Percentiles rank a stretch among this genome's conserved stretches.
Evolutionary conservation across 1,140 invertebrate species (phyloP).

Genomic region (Goniozus legneri): DNA sequence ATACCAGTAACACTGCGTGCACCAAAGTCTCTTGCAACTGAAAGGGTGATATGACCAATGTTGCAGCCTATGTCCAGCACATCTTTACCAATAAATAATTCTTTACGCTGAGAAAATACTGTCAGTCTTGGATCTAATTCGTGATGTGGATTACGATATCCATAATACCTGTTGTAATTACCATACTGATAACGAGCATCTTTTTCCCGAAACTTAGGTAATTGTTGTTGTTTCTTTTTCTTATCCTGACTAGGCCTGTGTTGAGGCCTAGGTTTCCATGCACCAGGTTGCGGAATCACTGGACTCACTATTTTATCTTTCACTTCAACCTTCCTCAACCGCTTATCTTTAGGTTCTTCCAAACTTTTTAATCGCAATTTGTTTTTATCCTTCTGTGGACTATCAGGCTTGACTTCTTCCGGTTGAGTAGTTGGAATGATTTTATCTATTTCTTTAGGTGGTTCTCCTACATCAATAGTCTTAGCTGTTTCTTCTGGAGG

Average conservation of each 20-base stretch:
- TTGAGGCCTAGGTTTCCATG: conserved; percentile 61
- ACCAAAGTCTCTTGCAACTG: conserved; percentile 78
- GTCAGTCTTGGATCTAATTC: conserved; percentile 79
- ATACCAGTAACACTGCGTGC: conserved; percentile 87
- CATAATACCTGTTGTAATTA: conserved; percentile 96
- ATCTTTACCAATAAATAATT: conserved; percentile 87
- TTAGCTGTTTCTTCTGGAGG: background rate
- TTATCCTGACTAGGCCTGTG: conserved; percentile 46
- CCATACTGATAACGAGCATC: conserved; percentile 85
- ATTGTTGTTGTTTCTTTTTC: conserved; percentile 39
- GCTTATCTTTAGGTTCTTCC: conserved; percentile 52
- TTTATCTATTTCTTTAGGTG: background rate
- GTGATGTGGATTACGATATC: conserved; percentile 81
- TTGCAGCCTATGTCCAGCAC: conserved; percentile 98
- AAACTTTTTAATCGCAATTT: conserved; percentile 44
- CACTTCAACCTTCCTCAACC: conserved; percentile 62
- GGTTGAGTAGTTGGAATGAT: conserved; percentile 24
- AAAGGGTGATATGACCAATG: conserved; percentile 88
- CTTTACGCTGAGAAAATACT: conserved; percentile 71
- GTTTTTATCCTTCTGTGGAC: conserved; percentile 39
- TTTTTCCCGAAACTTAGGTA: conserved; percentile 71
- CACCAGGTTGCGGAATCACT: conserved; percentile 83
- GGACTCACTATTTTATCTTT: conserved; percentile 91
- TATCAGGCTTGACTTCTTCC: conserved; percentile 40
- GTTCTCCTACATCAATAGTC: background rate